Conservation (phyloP, 2,113 vertebrate genomes). For the Ictalurus punctatus region DNA sequence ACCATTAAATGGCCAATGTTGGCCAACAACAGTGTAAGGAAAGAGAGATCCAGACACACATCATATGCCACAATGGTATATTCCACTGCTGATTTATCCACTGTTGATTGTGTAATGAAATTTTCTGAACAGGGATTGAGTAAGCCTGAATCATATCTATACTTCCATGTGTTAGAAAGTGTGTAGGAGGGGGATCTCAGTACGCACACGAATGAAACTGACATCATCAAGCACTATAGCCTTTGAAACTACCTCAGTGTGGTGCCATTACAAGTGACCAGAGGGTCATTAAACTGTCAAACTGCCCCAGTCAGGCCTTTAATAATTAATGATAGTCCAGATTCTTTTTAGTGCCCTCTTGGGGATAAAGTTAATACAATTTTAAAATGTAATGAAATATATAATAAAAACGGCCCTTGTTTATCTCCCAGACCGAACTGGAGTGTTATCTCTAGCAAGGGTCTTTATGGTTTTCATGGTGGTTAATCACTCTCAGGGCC, state of each 20-base stretch:
- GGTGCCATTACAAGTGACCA: slow-evolving; percentile 1
- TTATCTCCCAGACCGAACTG: not conserved
- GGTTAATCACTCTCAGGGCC: not conserved
- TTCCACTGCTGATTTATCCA: not conserved
- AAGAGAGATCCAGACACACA: not conserved
- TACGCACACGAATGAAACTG: not conserved
- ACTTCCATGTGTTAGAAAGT: not conserved
- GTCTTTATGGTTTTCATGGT: not conserved
- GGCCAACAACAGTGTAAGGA: not conserved
- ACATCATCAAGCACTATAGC: not conserved
- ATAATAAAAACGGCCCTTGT: not conserved
- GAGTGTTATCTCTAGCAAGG: not conserved
- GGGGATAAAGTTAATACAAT: not conserved
- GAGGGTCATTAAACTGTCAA: not conserved
- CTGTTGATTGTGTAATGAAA: not conserved
- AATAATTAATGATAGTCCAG: not conserved
- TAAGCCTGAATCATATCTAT: not conserved
- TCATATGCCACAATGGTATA: not conserved
- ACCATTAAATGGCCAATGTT: not conserved
- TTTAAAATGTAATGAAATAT: slow-evolving; percentile 9
- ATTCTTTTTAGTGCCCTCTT: not conserved
- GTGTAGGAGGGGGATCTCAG: not conserved
- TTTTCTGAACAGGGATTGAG: not conserved
- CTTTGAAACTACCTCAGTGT: not conserved
- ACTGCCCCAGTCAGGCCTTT: not conserved